Conservation (phyloP, 2,113 vertebrate genomes). For the Laticauda colubrina region DNA sequence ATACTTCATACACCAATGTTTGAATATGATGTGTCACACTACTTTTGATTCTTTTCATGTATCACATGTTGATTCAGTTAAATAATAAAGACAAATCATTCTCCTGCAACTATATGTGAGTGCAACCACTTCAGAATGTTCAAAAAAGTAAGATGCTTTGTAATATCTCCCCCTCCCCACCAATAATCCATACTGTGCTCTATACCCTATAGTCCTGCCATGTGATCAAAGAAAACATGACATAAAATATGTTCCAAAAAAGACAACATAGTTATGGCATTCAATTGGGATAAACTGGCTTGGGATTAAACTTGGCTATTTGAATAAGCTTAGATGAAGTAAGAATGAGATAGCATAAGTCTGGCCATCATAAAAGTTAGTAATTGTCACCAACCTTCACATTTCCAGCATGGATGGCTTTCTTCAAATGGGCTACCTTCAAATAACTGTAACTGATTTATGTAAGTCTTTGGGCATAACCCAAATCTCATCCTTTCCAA, state of each 20-base stretch:
- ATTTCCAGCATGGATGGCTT: neutral
- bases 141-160: neutral
- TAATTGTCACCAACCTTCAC: neutral
- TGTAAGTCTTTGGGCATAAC: neutral
- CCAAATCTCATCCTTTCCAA: too few species aligned
- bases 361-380: neutral
- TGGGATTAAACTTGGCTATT: neutral
- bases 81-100: neutral
- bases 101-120: too few species aligned
- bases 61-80: neutral
- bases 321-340: neutral
- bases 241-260: neutral
- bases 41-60: neutral
- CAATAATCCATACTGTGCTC: neutral
- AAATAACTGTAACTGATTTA: neutral
- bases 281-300: neutral
- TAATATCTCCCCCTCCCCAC: neutral
- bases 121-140: neutral
- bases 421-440: neutral
- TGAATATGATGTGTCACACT: constrained; percentile 7
- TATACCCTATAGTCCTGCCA: neutral
- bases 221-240: neutral
- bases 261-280: neutral
- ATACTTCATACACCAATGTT: constrained; percentile 9
- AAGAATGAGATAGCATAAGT: neutral